Percentiles rank a stretch among this genome's conserved stretches.
phyloP scores from a whole-genome alignment of 2,797 vertebrate species.

The Lutjanus argentimaculatus region DNA sequence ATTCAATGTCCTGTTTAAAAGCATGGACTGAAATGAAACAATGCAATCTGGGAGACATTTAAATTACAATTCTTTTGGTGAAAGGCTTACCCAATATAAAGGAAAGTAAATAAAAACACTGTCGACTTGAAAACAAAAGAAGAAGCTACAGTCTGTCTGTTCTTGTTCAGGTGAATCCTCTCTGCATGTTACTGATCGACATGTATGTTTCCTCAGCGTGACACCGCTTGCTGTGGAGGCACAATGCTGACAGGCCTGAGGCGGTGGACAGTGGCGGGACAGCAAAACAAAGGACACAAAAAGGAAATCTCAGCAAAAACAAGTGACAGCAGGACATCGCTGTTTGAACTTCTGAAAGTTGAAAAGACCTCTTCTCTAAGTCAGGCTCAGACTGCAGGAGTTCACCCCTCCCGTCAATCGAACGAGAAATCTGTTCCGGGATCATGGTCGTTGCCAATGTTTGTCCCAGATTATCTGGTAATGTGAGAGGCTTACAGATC shows the following conservation, averaged over 20 bases:
- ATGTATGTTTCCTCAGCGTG: conserved; percentile 15
- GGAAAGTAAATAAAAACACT: not conserved
- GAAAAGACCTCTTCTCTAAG: not conserved
- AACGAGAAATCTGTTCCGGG: too few species aligned
- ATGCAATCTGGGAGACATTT: not conserved
- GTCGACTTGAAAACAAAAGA: not conserved
- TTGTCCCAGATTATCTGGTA: too few species aligned
- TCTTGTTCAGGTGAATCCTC: not conserved
- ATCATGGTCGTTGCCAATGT: too few species aligned
- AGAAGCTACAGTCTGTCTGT: not conserved
- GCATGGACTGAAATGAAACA: conserved; percentile 25
- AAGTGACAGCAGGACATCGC: conserved; percentile 24
- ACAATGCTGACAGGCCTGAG: conserved; percentile 9
- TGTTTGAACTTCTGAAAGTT: conserved; percentile 12
- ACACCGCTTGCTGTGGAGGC: conserved; percentile 33
- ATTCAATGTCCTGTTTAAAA: conserved; percentile 32
- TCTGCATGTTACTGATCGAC: too few species aligned
- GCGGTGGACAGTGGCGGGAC: conserved; percentile 5
- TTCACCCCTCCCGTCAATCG: too few species aligned
- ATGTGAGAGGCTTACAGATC: too few species aligned
- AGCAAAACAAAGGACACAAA: not conserved
- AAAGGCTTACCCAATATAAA: not conserved
- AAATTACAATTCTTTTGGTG: not conserved
- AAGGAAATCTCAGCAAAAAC: conserved; percentile 24
- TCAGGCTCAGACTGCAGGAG: too few species aligned